Evolutionary conservation across 2,888 invertebrate genomes (phyloP), one percentile per base, ranked within the genome.

Genomic region (Sphinx pinastri): DNA sequence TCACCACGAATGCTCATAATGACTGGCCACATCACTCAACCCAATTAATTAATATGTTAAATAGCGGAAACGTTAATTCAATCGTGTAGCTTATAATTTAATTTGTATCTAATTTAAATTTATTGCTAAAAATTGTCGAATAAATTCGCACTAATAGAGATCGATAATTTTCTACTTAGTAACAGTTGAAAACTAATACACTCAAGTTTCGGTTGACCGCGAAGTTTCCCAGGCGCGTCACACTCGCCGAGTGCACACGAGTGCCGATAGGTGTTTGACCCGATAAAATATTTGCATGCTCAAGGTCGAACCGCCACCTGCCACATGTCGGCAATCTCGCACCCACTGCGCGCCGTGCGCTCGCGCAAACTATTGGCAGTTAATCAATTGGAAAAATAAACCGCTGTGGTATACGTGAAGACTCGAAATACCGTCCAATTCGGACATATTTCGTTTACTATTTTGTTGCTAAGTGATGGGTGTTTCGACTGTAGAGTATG

Each of bases 231-330:
- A 45, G 54, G 77, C 73, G 55, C 67, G 71, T 73, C 70, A 66
- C 66, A 70, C 74, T 72, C 72, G 60, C 52, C 73, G 73, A 74
- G 75, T 76, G 73, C 78, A 78, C 73, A 71, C 78, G 70, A 74
- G 74, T 79, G 78, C 75, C 79, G 79, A 71, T 82, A 81, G 88
- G 88, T 86, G 79, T 82, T 84, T 87, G 87, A 88, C 88, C 88
- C 82, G 81, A 75, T 78, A 77, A 80, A 80, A 78, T 86, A 87
- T 88, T 88, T 85, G 86, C 86, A 88, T 86, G 81, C 72, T 76
- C 87, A 90, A 90, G 90, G 90, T 87, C 89, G 81, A 68, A 70
- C 73, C 78, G 77, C 77, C 88, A 88, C 88, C 89, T 89, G 90
- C 85, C 80, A 75, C 52, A 51, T 38, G 63, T 0, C 63, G 52